A percentile compares a stretch with the other conserved stretches of the same genome.
These are phyloP conservation scores for Conistra vaccinii DNA, from an alignment of 2,888 invertebrate species.

Conservation along the genomic window DNA sequence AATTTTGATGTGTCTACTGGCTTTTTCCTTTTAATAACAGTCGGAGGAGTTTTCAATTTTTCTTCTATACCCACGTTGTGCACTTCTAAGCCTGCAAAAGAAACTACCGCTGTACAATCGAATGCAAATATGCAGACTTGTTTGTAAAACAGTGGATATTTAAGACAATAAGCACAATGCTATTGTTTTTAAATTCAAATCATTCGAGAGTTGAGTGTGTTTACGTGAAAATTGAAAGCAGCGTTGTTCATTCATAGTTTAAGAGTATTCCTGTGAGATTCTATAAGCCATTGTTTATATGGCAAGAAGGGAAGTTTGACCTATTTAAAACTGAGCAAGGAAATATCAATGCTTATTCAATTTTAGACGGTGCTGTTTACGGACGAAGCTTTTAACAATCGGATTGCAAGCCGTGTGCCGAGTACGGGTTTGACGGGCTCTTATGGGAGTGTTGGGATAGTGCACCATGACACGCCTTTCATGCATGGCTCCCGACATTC, in stretches of 20 bases:
- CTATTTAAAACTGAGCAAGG: slow-evolving; percentile 4
- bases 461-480: neutral
- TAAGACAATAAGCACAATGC: slow-evolving; percentile 66
- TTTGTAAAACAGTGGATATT: slow-evolving; percentile 72
- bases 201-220: slow-evolving; percentile 60
- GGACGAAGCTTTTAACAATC: neutral
- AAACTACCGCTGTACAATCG: slow-evolving; percentile 46
- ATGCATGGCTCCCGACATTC: neutral
- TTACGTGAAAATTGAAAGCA: slow-evolving; percentile 73
- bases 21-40: slow-evolving; percentile 88
- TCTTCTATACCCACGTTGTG: slow-evolving; percentile 76
- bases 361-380: neutral
- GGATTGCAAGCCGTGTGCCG: neutral
- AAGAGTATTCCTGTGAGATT: slow-evolving; percentile 33
- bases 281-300: slow-evolving; percentile 19
- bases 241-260: slow-evolving; percentile 37
- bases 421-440: neutral
- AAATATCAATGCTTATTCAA: slow-evolving; percentile 4
- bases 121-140: slow-evolving; percentile 42
- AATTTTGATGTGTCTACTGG: slow-evolving; percentile 91
- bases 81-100: slow-evolving; percentile 80
- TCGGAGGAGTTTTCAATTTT: slow-evolving; percentile 83
- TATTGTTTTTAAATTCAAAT: slow-evolving; percentile 79
- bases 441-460: neutral
- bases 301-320: slow-evolving; percentile 9